Conservation (phyloP, 2,797 vertebrate genomes). For the Sebastes trivittatus region DNA sequence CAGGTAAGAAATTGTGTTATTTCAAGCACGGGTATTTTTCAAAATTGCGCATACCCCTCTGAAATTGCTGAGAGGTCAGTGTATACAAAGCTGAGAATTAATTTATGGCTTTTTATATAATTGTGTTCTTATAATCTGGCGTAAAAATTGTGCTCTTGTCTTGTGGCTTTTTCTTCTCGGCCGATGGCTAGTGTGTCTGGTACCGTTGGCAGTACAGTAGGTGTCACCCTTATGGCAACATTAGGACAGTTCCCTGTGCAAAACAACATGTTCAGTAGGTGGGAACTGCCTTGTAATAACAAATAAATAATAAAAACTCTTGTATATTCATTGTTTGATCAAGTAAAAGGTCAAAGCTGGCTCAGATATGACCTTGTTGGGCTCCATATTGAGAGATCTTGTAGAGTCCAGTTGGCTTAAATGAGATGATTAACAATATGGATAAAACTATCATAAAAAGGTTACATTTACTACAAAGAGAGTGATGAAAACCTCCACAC, state of each 20-base stretch:
- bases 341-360: constrained; percentile 22
- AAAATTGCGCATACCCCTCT: constrained; percentile 26
- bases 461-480: constrained; percentile 15
- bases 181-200: constrained; percentile 23
- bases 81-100: constrained; percentile 27
- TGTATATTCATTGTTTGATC: constrained; percentile 4
- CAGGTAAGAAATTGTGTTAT: constrained; percentile 13
- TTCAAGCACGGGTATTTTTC: background rate
- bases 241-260: constrained; percentile 59
- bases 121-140: background rate
- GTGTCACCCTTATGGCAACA: constrained; percentile 47
- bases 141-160: constrained; percentile 68
- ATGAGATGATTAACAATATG: constrained; percentile 14
- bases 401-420: background rate
- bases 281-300: constrained; percentile 27
- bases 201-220: constrained; percentile 64
- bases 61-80: constrained; percentile 4
- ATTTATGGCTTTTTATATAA: constrained; percentile 57
- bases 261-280: constrained; percentile 37
- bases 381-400: background rate
- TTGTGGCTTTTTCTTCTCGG: constrained; percentile 21
- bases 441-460: constrained; percentile 10
- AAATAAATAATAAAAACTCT: constrained; percentile 4
- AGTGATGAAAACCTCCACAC: constrained; percentile 18
- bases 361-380: constrained; percentile 22